phyloP scores from a whole-genome alignment of 1,140 invertebrate genomes.

The Drosophila melanogaster region Release_6_plus_ISO1_MT NT_033779.5:11640501-11641000 shows the following conservation, averaged over 20 bases:
- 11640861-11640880: neutral
- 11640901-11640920: neutral
- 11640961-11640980: conserved; percentile 83
- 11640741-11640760: conserved; percentile 53
- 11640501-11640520: conserved; percentile 36
- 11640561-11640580: conserved; percentile 70
- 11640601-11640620: conserved; percentile 20
- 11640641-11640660: conserved; percentile 79
- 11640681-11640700: conserved; percentile 76
- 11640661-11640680: conserved; percentile 76
- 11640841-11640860: conserved; percentile 33
- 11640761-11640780: conserved; percentile 71
- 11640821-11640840: conserved; percentile 75
- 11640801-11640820: conserved; percentile 29
- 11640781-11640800: conserved; percentile 50
- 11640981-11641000: conserved; percentile 82
- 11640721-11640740: neutral
- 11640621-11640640: conserved; percentile 21
- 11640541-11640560: conserved; percentile 48
- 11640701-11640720: conserved; percentile 18
- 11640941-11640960: conserved; percentile 77
- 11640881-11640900: neutral
- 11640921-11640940: conserved; percentile 73
- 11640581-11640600: conserved; percentile 55
- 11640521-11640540: conserved; percentile 61